phyloP scores from a whole-genome alignment of 2,113 vertebrate genomes.

The Coracopsis vasa region DNA sequence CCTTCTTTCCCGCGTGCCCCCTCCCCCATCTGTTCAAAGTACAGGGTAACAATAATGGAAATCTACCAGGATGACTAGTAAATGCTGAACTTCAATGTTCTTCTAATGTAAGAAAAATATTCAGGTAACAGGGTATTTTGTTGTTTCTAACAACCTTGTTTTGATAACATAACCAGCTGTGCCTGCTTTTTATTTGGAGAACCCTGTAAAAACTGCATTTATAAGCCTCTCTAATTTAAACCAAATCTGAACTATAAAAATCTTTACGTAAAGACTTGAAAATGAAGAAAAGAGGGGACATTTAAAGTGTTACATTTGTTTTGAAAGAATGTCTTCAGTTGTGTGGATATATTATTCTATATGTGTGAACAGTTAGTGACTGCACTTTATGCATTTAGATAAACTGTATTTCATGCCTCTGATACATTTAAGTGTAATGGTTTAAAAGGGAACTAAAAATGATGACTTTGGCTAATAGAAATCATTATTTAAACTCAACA shows the following conservation, averaged over 20 bases:
- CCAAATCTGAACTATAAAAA: constrained; percentile 42
- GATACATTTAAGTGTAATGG: background rate
- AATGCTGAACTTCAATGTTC: constrained; percentile 52
- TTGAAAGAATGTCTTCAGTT: constrained; percentile 38
- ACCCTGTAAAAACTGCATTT: constrained; percentile 49
- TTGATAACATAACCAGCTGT: constrained; percentile 71
- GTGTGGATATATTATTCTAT: constrained; percentile 15
- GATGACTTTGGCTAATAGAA: constrained; percentile 2
- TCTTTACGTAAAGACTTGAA: constrained; percentile 26
- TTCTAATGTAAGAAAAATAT: constrained; percentile 47
- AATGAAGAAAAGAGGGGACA: background rate
- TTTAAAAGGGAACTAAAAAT: constrained; percentile 49
- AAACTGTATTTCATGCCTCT: constrained; percentile 42
- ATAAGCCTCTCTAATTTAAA: constrained; percentile 47
- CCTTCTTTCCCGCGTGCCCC: background rate
- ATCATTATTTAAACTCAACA: background rate
- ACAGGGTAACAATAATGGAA: constrained; percentile 66
- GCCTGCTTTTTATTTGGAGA: constrained; percentile 74
- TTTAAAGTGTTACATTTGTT: constrained; percentile 23
- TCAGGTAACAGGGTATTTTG: constrained; percentile 75
- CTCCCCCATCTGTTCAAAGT: constrained; percentile 31
- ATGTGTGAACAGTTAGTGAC: constrained; percentile 21
- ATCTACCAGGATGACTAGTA: constrained; percentile 28
- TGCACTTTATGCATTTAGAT: constrained; percentile 58
- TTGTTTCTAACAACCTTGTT: constrained; percentile 60